These are phyloP conservation scores for Lipotes vexillifer DNA, from an alignment of 2,113 vertebrate species.

Conservation along the genomic window DNA sequence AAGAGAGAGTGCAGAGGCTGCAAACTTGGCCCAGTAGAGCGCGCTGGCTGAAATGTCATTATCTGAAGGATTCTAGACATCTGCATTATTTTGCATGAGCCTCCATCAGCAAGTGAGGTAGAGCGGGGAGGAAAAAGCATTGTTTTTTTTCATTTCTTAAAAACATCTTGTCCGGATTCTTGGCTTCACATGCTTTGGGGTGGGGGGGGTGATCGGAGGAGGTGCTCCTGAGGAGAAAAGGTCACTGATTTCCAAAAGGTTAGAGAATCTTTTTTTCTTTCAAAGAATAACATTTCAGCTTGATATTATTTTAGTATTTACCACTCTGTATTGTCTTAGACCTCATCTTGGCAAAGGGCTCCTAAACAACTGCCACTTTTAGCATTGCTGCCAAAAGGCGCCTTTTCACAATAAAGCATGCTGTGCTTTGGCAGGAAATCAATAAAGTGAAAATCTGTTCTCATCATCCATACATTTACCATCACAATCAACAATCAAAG, in stretches of 20 bases:
- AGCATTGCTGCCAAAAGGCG: conserved; percentile 87
- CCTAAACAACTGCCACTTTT: conserved; percentile 88
- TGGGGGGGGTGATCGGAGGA: neutral
- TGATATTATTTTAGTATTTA: conserved; percentile 88
- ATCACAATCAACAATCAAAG: conserved; percentile 99
- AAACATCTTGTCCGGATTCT: conserved; percentile 53
- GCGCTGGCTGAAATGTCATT: conserved; percentile 75
- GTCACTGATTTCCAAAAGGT: conserved; percentile 78
- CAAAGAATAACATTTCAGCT: conserved; percentile 83
- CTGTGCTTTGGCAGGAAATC: conserved; percentile 99
- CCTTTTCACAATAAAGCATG: conserved; percentile 94
- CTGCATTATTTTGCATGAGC: conserved; percentile 81
- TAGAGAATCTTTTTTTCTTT: conserved; percentile 69
- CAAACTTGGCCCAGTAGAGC: conserved; percentile 67
- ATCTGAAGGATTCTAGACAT: conserved; percentile 78
- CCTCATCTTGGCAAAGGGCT: conserved; percentile 89
- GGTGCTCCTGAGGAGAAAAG: conserved; percentile 65
- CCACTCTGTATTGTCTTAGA: conserved; percentile 86
- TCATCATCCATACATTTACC: conserved; percentile 99
- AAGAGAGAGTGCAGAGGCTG: conserved; percentile 57
- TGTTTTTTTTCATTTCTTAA: conserved; percentile 57
- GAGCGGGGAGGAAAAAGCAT: conserved; percentile 73
- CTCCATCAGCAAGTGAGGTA: conserved; percentile 76
- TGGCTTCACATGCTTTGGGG: conserved; percentile 54
- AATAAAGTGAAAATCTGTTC: conserved; percentile 99